Base-by-base conservation (phyloP, 2,888 invertebrate species). In the Yponomeuta cagnagella region DNA sequence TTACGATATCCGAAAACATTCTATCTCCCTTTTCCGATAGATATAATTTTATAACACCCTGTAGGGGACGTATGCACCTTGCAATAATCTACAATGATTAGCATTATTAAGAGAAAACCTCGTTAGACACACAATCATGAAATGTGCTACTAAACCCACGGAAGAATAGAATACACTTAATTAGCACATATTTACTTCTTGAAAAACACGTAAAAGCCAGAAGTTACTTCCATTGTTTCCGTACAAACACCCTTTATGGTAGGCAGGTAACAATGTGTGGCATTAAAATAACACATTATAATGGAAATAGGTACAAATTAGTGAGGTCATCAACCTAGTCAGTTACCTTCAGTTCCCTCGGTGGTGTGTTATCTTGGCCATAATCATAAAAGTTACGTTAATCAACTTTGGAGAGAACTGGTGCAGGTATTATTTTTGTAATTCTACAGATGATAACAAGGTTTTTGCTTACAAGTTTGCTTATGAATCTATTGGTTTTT, bases 331-430 rank as follows among this genome's bases (percentile, higher is more conserved):
- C 33, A 30, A 65, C 65, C 65, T 31, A 33, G 1, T 65, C 31
- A 12, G 65, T 31, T 58, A 65, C 65, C 33, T 58, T 58, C 52
- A 58, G 52, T 15, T 58, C 52, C 52, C 15, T 58, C 52, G 15
- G 12, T 15, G 15, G 12, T 15, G 15, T 58, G 52, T 58, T 58
- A 58, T 58, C 52, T 58, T 58, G 52, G 30, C 65, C 65, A 65
- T 31, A 65, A 65, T 65, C 65, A 65, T 65, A 65, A 65, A 65
- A 64, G 33, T 31, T 65, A 65, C 31, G 65, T 9, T 65, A 65
- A 65, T 65, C 10, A 65, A 65, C 65, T 31, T 65, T 33, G 65
- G 30, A 10, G 31, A 33, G 52, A 52, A 2, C 52, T 1, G 15
- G 52, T 58, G 52, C 1, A 58, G 52, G 15, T 58, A 58, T 58